Conservation (phyloP, 1,140 invertebrate species). For the Drosophila azteca region DNA sequence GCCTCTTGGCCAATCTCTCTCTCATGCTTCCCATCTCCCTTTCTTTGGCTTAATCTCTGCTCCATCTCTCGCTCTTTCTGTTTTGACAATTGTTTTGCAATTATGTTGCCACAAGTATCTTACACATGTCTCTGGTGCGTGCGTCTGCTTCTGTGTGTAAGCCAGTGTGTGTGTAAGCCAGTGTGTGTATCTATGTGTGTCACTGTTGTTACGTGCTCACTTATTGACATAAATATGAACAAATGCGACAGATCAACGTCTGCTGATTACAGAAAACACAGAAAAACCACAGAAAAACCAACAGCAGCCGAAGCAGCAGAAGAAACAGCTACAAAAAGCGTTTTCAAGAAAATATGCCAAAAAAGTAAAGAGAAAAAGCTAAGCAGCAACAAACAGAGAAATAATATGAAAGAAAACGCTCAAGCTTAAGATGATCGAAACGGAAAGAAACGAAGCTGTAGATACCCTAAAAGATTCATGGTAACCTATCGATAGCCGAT, state of each 20-base stretch:
- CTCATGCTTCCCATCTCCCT: background rate
- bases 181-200: slow-evolving; percentile 47
- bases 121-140: too few species aligned
- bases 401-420: too few species aligned
- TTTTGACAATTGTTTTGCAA: slow-evolving; percentile 69
- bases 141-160: slow-evolving; percentile 18
- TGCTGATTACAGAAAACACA: slow-evolving; percentile 52
- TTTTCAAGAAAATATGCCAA: slow-evolving; percentile 54
- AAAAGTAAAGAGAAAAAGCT: slow-evolving; percentile 15
- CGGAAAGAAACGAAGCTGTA: too few species aligned
- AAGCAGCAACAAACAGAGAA: background rate
- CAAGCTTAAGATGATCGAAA: background rate
- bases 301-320: too few species aligned
- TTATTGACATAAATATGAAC: slow-evolving; percentile 76
- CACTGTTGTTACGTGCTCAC: slow-evolving; percentile 74
- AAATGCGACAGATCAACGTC: slow-evolving; percentile 75
- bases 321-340: slow-evolving; percentile 34
- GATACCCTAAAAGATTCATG: too few species aligned
- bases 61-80: slow-evolving; percentile 16
- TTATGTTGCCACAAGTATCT: slow-evolving; percentile 57
- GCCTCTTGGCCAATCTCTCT: background rate
- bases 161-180: slow-evolving; percentile 2
- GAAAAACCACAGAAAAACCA: slow-evolving; percentile 20
- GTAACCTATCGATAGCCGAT: too few species aligned
- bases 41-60: background rate